Conservation (phyloP, 2,797 vertebrate genomes). For the Cynopterus sphinx region DNA sequence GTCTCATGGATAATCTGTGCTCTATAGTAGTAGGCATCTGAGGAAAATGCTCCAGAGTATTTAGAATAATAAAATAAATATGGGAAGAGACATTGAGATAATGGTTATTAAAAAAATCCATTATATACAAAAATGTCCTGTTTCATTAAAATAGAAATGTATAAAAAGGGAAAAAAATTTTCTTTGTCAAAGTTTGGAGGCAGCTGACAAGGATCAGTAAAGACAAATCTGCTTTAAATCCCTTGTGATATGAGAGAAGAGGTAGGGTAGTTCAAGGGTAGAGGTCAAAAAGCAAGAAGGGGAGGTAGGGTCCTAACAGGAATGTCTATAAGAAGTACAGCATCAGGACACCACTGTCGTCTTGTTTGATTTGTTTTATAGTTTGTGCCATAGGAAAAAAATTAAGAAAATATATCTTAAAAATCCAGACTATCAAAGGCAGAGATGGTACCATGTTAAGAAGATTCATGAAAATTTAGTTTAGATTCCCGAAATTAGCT, state of each 20-base stretch:
- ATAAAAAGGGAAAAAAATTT: not conserved
- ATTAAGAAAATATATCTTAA: not conserved
- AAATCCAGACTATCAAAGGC: not conserved
- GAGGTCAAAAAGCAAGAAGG: not conserved
- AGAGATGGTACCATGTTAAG: not conserved
- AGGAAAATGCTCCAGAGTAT: not conserved
- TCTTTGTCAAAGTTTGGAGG: not conserved
- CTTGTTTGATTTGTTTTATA: not conserved
- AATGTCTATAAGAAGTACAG: not conserved
- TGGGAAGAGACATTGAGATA: not conserved
- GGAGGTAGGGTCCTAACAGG: not conserved
- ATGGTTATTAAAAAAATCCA: not conserved
- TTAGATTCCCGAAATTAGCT: not conserved
- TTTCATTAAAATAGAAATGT: slow-evolving; percentile 33
- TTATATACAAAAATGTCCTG: not conserved
- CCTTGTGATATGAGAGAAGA: not conserved
- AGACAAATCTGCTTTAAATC: not conserved
- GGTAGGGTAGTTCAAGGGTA: not conserved
- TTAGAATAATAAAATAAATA: not conserved
- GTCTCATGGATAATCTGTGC: not conserved
- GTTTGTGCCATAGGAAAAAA: not conserved
- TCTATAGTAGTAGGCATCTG: not conserved
- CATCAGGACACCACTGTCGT: fast-evolving
- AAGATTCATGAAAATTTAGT: not conserved
- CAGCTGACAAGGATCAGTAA: not conserved